These are phyloP conservation scores for Drosophila navojoa DNA, from an alignment of 1,140 invertebrate species.

Conservation along the genomic window DNA sequence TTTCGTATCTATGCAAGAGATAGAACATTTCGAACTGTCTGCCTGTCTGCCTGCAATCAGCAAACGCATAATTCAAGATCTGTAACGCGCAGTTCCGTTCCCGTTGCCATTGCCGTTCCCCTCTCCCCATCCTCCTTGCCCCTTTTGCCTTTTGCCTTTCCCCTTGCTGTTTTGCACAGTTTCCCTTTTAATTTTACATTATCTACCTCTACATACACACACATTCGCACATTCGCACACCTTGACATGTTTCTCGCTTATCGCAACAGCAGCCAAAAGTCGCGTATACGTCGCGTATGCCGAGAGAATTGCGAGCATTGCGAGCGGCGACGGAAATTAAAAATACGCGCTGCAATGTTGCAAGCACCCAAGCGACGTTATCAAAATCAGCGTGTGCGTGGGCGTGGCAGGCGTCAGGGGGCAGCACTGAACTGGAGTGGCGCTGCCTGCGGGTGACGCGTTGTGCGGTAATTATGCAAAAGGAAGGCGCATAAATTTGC, in stretches of 20 bases:
- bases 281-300: constrained; percentile 47
- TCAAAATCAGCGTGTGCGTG: constrained; percentile 77
- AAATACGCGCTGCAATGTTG: constrained; percentile 82
- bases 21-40: constrained; percentile 42
- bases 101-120: constrained; percentile 29
- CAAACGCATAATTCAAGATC: constrained; percentile 80
- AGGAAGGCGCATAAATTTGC: constrained; percentile 81
- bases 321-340: constrained; percentile 76
- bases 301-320: constrained; percentile 35
- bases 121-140: constrained; percentile 42
- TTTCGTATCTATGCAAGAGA: constrained; percentile 53
- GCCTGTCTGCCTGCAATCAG: constrained; percentile 46
- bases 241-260: constrained; percentile 78
- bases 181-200: constrained; percentile 82
- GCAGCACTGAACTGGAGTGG: background rate
- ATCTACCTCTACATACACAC: constrained; percentile 58
- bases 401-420: background rate
- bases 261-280: constrained; percentile 64
- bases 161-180: constrained; percentile 72
- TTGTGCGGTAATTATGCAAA: constrained; percentile 81
- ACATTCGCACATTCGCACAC: constrained; percentile 45
- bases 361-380: constrained; percentile 76
- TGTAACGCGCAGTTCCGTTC: constrained; percentile 75
- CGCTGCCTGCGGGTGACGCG: constrained; percentile 47
- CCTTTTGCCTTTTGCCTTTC: background rate